Evolutionary conservation across 2,797 vertebrate genomes (phyloP), one percentile per base, ranked within the genome.

Genomic region (Pipistrellus pipistrellus): DNA sequence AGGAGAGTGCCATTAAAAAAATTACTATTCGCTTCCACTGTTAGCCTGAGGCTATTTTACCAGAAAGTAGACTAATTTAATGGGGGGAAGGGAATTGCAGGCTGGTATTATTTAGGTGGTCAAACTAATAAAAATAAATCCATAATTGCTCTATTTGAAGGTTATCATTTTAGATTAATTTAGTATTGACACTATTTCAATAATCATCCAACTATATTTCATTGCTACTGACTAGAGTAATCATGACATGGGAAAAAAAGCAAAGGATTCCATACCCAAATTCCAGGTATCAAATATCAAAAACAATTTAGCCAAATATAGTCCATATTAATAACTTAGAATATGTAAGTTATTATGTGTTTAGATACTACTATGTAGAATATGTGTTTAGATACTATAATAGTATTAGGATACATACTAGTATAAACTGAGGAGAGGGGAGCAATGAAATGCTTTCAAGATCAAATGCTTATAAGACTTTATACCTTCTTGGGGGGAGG

Each of bases 401-500:
- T n/a, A n/a, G n/a, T n/a, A n/a, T n/a, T n/a, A 88, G 53, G 44
- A 78, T 83, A 84, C 62, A 93, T 41, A 7, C 6, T 41, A 41
- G 18, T 41, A 66, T 66, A 88, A 90, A 83, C 25, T 57, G 10
- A 66, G 41, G 12, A 68, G 6, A 88, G 18, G 7, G 9, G 44
- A 75, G 32, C 17, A 84, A 71, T 71, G 53, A 62, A 95, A 75
- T 77, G 6, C 85, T 92, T 90, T 85, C 72, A 72, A 71, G 38
- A 73, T 25, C 85, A 84, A 95, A 83, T 57, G 41, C 13, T 68
- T 59, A 3, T 6, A 7, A 64, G 23, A 85, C 13, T 14, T 20
- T 15, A 35, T 97, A 99, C 99, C 99, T 99, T 99, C 98, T 99
- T 99, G 0, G 99, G 99, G 5, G 99, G 99, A 94, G 99, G 99